These are phyloP conservation scores for Apocheima hispidaria DNA, from an alignment of 2,888 invertebrate species.

Conservation along the genomic window DNA sequence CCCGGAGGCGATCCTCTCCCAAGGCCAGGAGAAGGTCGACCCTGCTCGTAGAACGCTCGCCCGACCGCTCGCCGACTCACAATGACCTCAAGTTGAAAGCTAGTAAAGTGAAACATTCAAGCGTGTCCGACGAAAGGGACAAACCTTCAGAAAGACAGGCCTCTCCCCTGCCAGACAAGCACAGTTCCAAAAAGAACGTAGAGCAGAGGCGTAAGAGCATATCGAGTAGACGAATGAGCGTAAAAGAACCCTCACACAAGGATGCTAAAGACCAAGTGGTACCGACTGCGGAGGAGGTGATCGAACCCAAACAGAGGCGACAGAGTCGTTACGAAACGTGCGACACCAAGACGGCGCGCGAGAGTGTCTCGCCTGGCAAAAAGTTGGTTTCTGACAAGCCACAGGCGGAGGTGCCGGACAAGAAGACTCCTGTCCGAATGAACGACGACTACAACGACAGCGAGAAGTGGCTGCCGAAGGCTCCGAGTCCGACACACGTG, in stretches of 20 bases:
- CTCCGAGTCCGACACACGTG: constrained; percentile 70
- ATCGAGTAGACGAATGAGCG: constrained; percentile 51
- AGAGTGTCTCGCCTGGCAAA: constrained; percentile 58
- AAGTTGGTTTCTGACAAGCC: constrained; percentile 52
- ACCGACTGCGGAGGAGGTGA: constrained; percentile 49
- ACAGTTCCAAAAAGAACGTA: constrained; percentile 63
- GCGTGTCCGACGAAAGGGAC: constrained; percentile 58
- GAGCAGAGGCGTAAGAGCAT: constrained; percentile 62
- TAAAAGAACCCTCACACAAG: constrained; percentile 52
- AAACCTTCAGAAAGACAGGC: constrained; percentile 48
- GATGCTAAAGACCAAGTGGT: constrained; percentile 39
- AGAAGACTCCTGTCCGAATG: constrained; percentile 58
- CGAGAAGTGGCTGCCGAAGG: constrained; percentile 77
- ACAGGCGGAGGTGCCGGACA: constrained; percentile 52
- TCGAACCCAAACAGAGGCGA: constrained; percentile 40
- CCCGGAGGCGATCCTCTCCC: constrained; percentile 9
- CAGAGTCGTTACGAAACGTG: constrained; percentile 39
- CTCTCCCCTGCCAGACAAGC: constrained; percentile 47
- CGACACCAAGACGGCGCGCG: constrained; percentile 22
- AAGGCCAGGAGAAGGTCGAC: constrained; percentile 57
- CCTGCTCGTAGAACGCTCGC: constrained; percentile 4
- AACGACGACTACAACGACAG: constrained; percentile 63
- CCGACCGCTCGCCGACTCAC: constrained; percentile 60
- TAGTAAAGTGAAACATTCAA: constrained; percentile 52
- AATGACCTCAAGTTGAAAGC: constrained; percentile 56